Evolutionary conservation across 1,140 invertebrate species (phyloP).

Genomic region (Pollicipes pollicipes): DNA sequence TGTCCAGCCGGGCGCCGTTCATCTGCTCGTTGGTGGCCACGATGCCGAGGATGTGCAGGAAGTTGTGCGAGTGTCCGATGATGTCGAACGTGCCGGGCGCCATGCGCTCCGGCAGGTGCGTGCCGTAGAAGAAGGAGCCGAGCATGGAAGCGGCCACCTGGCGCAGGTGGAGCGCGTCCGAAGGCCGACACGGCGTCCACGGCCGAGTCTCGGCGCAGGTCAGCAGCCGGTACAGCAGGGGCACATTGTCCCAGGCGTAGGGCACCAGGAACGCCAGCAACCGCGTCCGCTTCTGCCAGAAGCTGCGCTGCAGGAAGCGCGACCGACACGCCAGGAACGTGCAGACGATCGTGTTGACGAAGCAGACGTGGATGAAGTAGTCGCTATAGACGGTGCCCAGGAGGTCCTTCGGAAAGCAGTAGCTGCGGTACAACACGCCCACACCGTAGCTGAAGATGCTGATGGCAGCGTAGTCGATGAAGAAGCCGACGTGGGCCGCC

Average conservation of each 20-base stretch:
- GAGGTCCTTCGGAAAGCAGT: constrained; percentile 27
- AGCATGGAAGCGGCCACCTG: constrained; percentile 28
- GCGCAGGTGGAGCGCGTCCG: constrained; percentile 20
- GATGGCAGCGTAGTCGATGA: constrained; percentile 32
- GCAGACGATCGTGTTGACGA: constrained; percentile 24
- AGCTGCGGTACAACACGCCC: constrained; percentile 28
- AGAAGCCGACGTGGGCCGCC: constrained; percentile 33
- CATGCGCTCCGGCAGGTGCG: constrained; percentile 31
- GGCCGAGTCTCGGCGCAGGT: constrained; percentile 14
- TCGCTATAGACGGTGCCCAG: constrained; percentile 20
- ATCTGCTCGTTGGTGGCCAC: constrained; percentile 28
- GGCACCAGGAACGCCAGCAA: constrained; percentile 28
- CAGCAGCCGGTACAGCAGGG: constrained; percentile 24
- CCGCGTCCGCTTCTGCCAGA: constrained; percentile 22
- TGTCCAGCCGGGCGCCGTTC: constrained; percentile 27
- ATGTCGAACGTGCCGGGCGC: constrained; percentile 33
- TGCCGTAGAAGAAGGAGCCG: constrained; percentile 27
- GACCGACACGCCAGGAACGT: constrained; percentile 28
- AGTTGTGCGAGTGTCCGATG: constrained; percentile 32
- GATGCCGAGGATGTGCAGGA: constrained; percentile 30
- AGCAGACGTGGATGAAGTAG: constrained; percentile 24
- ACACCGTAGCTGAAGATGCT: constrained; percentile 29
- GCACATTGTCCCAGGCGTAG: constrained; percentile 28
- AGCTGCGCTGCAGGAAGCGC: constrained; percentile 23
- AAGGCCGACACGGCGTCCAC: constrained; percentile 12